Evolutionary conservation across 2,888 invertebrate species (phyloP).

Genomic region (Salticus scenicus): DNA sequence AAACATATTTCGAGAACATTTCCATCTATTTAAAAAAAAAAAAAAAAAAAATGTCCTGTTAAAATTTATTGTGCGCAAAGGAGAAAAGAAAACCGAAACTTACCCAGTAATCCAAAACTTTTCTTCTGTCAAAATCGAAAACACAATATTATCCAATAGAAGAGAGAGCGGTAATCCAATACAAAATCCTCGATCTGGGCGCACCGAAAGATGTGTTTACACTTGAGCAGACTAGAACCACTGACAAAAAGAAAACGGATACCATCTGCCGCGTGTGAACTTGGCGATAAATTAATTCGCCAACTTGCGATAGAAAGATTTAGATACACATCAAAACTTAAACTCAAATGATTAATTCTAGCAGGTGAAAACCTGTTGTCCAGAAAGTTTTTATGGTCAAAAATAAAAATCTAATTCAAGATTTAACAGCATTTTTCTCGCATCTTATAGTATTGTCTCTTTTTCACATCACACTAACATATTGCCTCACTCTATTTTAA

Average conservation of each 20-base stretch:
- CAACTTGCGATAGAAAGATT: background rate
- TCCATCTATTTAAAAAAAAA: too few relatives aligned
- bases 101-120: background rate
- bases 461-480: too few relatives aligned
- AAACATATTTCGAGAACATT: too few relatives aligned
- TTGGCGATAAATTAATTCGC: background rate
- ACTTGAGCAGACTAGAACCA: background rate
- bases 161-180: slow-evolving; percentile 15
- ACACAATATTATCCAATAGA: slow-evolving; percentile 1
- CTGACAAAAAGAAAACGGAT: background rate
- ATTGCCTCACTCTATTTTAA: too few relatives aligned
- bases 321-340: too few relatives aligned
- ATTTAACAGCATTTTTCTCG: background rate
- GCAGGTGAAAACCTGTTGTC: too few relatives aligned
- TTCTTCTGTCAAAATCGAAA: background rate
- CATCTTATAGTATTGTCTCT: too few relatives aligned
- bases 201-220: background rate
- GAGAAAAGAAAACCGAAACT: background rate
- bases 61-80: too few relatives aligned
- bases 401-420: too few relatives aligned
- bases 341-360: background rate
- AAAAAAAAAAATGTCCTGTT: too few relatives aligned
- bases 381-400: background rate
- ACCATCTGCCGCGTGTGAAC: background rate
- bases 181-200: background rate